Evolutionary conservation across 2,113 vertebrate species (phyloP).

Genomic region (Callorhinus ursinus): DNA sequence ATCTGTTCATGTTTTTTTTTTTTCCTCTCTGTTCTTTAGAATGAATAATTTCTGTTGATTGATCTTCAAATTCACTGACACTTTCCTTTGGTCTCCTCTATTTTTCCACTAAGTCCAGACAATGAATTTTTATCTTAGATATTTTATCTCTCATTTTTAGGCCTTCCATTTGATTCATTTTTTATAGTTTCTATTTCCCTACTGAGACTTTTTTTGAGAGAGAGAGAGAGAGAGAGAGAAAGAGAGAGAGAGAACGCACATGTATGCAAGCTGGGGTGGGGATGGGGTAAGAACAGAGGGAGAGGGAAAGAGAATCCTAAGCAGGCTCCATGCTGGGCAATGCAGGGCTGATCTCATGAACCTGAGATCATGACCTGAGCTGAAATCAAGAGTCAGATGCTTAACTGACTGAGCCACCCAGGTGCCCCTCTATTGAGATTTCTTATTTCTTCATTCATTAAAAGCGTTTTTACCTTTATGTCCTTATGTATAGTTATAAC

Average conservation of each 20-base stretch:
- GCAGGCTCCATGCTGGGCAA: background rate
- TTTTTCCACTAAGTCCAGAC: background rate
- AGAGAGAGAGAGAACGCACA: background rate
- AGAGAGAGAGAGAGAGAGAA: background rate
- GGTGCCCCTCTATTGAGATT: background rate
- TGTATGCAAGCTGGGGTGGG: background rate
- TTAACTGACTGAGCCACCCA: background rate
- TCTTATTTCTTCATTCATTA: constrained; percentile 32
- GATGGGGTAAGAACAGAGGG: background rate
- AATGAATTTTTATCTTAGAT: constrained; percentile 22
- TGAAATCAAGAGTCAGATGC: background rate
- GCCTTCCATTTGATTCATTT: background rate
- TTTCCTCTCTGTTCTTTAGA: background rate
- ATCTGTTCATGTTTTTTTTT: background rate
- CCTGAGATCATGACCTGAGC: background rate
- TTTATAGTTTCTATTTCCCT: background rate
- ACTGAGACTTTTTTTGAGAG: background rate
- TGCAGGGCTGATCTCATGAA: background rate
- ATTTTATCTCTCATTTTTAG: constrained; percentile 39
- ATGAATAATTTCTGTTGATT: constrained; percentile 40
- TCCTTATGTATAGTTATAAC: background rate
- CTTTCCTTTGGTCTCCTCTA: background rate
- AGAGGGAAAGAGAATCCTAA: background rate
- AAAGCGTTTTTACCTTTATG: background rate
- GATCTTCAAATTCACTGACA: background rate